Conservation (phyloP, 2,113 vertebrate species). For the Ptychochromis oligacanthus region DNA sequence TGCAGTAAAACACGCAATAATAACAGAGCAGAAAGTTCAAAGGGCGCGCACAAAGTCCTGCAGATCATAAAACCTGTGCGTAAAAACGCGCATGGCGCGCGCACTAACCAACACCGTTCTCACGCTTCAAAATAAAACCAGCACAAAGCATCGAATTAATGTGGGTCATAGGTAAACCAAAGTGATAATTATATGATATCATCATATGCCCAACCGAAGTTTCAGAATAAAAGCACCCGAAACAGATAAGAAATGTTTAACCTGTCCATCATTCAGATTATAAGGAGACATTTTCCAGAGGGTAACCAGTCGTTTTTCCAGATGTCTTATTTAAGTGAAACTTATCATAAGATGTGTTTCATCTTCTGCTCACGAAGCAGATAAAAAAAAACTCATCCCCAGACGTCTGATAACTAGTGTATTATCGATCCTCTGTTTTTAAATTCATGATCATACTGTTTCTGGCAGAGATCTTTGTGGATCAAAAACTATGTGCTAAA, state of each 20-base stretch:
- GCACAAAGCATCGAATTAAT: not conserved
- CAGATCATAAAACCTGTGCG: conserved; percentile 22
- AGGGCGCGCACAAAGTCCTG: conserved; percentile 24
- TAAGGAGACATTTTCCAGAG: not conserved
- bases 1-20: not conserved
- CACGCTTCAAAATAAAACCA: not conserved
- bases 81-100: conserved; percentile 7
- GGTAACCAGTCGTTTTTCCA: not conserved
- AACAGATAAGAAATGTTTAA: rapidly evolving
- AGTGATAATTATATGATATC: not conserved
- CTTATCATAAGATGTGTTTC: not conserved
- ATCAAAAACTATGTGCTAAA: not conserved
- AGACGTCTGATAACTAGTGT: not conserved
- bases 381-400: not conserved
- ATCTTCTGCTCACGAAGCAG: not conserved
- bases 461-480: not conserved
- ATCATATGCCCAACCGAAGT: not conserved
- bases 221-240: not conserved
- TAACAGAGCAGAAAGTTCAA: not conserved
- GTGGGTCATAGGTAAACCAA: not conserved
- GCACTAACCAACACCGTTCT: not conserved
- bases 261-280: rapidly evolving
- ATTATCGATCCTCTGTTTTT: not conserved
- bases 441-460: not conserved
- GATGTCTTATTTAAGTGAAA: not conserved